Conservation (phyloP, 2,113 vertebrate genomes). For the Tyto alba region DNA sequence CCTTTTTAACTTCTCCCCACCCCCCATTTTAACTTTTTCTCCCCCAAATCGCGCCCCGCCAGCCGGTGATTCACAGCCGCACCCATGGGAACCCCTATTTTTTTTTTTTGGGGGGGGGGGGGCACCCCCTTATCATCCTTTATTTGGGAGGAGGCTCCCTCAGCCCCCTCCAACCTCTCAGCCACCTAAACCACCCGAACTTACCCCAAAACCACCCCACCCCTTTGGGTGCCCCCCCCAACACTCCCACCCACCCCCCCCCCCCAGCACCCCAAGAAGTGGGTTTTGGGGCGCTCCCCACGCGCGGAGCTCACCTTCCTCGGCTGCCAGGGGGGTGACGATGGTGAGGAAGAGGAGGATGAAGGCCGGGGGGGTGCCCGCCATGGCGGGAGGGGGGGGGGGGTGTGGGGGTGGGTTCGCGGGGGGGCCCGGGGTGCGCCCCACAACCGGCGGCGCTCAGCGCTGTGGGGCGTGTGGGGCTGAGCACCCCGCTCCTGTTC, state of each 20-base stretch:
- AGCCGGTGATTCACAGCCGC: not conserved
- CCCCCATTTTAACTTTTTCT: not conserved
- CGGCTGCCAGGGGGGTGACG: not conserved
- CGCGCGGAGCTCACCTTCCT: not conserved
- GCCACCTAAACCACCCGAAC: not conserved
- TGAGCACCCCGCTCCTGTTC: slow-evolving; percentile 3
- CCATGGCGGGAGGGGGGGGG: slow-evolving; percentile 59
- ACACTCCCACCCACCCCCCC: not conserved
- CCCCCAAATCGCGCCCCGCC: not conserved
- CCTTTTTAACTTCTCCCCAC: not conserved
- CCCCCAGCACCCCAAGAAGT: not conserved
- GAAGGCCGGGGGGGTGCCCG: not conserved
- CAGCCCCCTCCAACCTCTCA: not conserved
- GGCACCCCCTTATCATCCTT: too few species aligned
- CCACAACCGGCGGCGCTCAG: not conserved
- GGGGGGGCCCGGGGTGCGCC: not conserved
- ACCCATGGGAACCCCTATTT: not conserved
- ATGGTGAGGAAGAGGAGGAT: not conserved
- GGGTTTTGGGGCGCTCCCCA: not conserved
- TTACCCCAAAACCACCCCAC: not conserved
- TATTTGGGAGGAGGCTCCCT: not conserved
- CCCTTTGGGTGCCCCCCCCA: not conserved
- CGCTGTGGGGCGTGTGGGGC: not conserved
- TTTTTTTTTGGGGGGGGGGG: not conserved
- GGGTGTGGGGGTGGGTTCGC: too few species aligned